These are phyloP conservation scores for Spinus olivaceus DNA, from an alignment of 2,797 vertebrate genomes.

Conservation along the genomic window DNA sequence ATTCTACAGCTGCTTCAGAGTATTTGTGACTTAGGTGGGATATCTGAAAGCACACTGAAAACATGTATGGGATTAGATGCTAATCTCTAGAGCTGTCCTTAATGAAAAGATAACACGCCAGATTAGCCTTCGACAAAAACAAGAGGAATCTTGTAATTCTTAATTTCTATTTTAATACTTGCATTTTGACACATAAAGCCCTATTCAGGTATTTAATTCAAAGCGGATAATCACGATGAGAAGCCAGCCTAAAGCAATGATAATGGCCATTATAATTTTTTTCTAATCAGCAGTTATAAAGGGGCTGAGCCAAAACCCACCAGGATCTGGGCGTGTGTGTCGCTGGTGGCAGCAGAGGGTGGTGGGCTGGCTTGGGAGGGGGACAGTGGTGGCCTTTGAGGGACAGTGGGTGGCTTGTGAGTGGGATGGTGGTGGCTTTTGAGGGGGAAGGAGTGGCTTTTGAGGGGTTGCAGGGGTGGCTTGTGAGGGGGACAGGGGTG, in stretches of 20 bases:
- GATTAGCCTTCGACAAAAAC: background rate
- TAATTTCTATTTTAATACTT: background rate
- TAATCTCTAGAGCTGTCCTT: background rate
- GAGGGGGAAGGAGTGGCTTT: background rate
- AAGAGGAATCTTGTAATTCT: background rate
- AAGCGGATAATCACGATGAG: background rate
- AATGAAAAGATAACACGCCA: background rate
- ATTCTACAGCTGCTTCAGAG: background rate
- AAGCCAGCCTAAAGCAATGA: background rate
- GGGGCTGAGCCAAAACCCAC: background rate
- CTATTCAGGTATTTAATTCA: background rate
- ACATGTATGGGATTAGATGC: background rate
- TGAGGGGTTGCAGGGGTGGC: background rate
- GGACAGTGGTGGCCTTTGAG: background rate
- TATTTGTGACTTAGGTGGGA: background rate
- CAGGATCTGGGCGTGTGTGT: fast-evolving
- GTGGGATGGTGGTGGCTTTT: background rate
- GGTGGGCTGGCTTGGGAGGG: background rate
- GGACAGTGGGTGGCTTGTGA: background rate
- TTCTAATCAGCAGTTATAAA: background rate
- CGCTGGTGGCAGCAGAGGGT: background rate
- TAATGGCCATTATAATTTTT: background rate
- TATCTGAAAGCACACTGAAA: background rate
- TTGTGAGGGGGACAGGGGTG: background rate
- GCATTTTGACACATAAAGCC: background rate